Evolutionary conservation across 2,888 invertebrate species (phyloP).

Genomic region (Acrobasis consociella): DNA sequence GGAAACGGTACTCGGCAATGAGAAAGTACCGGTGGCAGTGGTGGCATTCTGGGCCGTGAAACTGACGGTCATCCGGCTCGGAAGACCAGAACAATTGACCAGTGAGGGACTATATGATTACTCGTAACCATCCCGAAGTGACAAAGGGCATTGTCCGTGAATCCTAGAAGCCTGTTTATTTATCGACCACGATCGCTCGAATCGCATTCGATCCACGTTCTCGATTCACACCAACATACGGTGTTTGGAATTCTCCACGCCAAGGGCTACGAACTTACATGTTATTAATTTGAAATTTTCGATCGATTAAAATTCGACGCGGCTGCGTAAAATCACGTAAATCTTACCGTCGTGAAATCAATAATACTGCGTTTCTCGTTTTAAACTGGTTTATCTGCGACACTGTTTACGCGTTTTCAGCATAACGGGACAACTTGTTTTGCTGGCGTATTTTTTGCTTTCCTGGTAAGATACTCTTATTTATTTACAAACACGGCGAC

Average conservation of each 20-base stretch:
- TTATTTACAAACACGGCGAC: slow-evolving; percentile 64
- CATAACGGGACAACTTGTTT: slow-evolving; percentile 76
- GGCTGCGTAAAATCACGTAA: slow-evolving; percentile 32
- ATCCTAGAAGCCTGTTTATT: slow-evolving; percentile 65
- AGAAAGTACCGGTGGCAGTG: slow-evolving; percentile 70
- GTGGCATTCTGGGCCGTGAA: slow-evolving; percentile 42
- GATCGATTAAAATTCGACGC: slow-evolving; percentile 27
- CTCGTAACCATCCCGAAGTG: slow-evolving; percentile 34
- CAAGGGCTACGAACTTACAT: slow-evolving; percentile 58
- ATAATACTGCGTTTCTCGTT: slow-evolving; percentile 56
- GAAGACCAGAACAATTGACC: background rate
- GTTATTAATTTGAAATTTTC: slow-evolving; percentile 41
- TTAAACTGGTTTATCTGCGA: slow-evolving; percentile 50
- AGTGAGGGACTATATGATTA: background rate
- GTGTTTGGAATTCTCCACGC: slow-evolving; percentile 64
- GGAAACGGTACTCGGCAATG: slow-evolving; percentile 58
- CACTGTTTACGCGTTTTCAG: slow-evolving; percentile 66
- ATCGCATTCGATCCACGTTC: slow-evolving; percentile 75
- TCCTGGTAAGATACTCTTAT: slow-evolving; percentile 39
- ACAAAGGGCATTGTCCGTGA: slow-evolving; percentile 65
- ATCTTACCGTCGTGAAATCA: slow-evolving; percentile 46
- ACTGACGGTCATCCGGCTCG: slow-evolving; percentile 17
- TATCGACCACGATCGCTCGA: slow-evolving; percentile 63
- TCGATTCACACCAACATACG: slow-evolving; percentile 75
- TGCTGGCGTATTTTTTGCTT: slow-evolving; percentile 55